Percentiles rank a stretch among this genome's conserved stretches.
Conservation (phyloP, 2,113 vertebrate species). For the Psettodes erumei region DNA sequence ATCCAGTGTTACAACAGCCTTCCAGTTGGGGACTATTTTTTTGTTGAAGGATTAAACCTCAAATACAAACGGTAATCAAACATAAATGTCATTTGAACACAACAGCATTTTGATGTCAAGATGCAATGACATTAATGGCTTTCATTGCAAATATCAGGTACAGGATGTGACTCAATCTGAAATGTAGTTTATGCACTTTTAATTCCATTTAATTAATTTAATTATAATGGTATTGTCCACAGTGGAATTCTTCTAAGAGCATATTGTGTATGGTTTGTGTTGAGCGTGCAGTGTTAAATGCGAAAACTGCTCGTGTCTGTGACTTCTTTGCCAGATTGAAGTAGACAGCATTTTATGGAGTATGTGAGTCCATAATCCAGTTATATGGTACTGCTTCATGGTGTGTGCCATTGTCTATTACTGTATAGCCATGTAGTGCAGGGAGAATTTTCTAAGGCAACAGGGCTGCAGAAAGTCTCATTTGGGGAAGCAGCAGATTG, state of each 20-base stretch:
- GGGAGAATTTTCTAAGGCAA: slow-evolving; percentile 22
- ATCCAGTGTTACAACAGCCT: slow-evolving; percentile 32
- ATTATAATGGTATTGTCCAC: slow-evolving; percentile 19
- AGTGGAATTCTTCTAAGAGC: slow-evolving; percentile 19
- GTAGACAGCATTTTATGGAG: slow-evolving; percentile 37
- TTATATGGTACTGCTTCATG: slow-evolving; percentile 53
- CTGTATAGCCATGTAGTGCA: slow-evolving; percentile 7
- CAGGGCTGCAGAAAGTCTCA: slow-evolving; percentile 5
- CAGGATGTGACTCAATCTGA: slow-evolving; percentile 27
- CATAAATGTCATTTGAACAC: slow-evolving; percentile 16
- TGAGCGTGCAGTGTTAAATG: slow-evolving; percentile 34
- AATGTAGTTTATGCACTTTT: slow-evolving; percentile 32
- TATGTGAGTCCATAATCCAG: slow-evolving; percentile 51
- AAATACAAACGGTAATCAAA: no score
- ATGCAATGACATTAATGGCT: slow-evolving; percentile 1
- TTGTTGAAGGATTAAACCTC: slow-evolving; percentile 43
- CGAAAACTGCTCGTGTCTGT: slow-evolving; percentile 37
- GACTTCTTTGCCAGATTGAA: slow-evolving; percentile 52
- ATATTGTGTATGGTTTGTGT: slow-evolving; percentile 40
- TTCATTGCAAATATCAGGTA: slow-evolving; percentile 39
- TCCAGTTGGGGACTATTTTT: slow-evolving; percentile 23
- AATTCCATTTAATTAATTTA: slow-evolving; percentile 51
- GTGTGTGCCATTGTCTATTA: slow-evolving; percentile 48
- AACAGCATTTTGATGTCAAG: slow-evolving; percentile 27
- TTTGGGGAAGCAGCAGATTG: slow-evolving; percentile 10